Conservation (phyloP, 2,888 invertebrate genomes). For the Ommatoiulus sabulosus region DNA sequence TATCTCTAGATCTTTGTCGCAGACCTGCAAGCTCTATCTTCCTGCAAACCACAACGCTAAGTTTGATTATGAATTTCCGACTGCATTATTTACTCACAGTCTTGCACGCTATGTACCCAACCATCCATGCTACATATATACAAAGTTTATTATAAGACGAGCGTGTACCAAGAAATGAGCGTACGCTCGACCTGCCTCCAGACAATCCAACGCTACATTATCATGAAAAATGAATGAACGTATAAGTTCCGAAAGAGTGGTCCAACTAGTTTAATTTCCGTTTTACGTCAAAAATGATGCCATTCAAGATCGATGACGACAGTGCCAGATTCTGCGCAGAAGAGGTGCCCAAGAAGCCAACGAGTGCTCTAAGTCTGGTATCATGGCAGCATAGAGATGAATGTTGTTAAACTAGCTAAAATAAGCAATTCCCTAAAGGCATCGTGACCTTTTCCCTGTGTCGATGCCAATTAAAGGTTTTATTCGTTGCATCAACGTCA, state of each 20-base stretch:
- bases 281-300: constrained; percentile 28
- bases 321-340: background rate
- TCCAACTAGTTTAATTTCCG: constrained; percentile 17
- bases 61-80: background rate
- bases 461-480: background rate
- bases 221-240: constrained; percentile 25
- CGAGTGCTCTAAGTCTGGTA: background rate
- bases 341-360: background rate
- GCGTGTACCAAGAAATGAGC: background rate
- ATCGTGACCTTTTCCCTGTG: background rate
- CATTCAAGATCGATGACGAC: constrained; percentile 34
- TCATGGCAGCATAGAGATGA: background rate
- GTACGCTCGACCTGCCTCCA: background rate
- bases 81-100: background rate
- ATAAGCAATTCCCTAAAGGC: background rate
- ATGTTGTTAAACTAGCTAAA: background rate
- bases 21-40: background rate
- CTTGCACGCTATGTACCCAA: background rate
- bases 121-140: background rate
- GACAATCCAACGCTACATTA: constrained; percentile 1
- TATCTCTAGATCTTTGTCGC: background rate
- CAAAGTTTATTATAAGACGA: background rate
- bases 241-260: constrained; percentile 34
- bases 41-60: background rate
- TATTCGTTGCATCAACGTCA: background rate